These are phyloP conservation scores for Ptiloglossa arizonensis DNA, from an alignment of 1,140 invertebrate genomes.

Conservation along the genomic window DNA sequence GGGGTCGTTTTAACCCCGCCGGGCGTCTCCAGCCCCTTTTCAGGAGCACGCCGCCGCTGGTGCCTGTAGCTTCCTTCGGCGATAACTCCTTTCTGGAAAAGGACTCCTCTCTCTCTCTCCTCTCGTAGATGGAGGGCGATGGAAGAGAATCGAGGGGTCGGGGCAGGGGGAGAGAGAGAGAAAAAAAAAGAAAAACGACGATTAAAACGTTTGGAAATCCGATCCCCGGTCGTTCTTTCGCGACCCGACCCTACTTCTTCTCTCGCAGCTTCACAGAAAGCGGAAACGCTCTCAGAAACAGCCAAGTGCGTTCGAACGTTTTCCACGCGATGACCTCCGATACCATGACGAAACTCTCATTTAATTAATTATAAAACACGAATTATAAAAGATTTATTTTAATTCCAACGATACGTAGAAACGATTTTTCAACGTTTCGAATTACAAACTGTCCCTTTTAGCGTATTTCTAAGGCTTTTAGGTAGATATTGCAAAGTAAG, in stretches of 20 bases:
- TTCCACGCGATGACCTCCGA: not conserved
- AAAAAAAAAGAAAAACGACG: slow-evolving; percentile 59
- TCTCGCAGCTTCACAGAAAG: not conserved
- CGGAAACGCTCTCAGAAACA: slow-evolving; percentile 8
- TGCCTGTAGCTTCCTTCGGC: slow-evolving; percentile 73
- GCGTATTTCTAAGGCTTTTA: too few species aligned
- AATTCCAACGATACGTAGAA: too few species aligned
- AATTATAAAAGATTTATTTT: too few species aligned
- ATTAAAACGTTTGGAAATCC: slow-evolving; percentile 71
- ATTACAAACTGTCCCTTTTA: too few species aligned
- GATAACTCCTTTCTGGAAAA: slow-evolving; percentile 77
- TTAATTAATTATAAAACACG: too few species aligned
- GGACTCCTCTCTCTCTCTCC: too few species aligned
- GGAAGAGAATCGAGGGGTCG: slow-evolving; percentile 24
- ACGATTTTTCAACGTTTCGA: too few species aligned
- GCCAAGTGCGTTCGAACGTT: not conserved
- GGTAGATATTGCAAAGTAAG: too few species aligned
- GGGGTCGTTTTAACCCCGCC: slow-evolving; percentile 75
- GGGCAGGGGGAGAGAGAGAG: too few species aligned
- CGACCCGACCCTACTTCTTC: too few species aligned
- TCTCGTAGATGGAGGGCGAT: slow-evolving; percentile 22
- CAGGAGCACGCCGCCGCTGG: slow-evolving; percentile 65
- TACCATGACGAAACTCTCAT: not conserved
- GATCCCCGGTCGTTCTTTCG: slow-evolving; percentile 48
- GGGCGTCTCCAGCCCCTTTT: slow-evolving; percentile 65